A percentile compares a stretch with the other conserved stretches of the same genome.
These are phyloP conservation scores for Galaxias olidus DNA, from an alignment of 2,797 vertebrate species.

Conservation along the genomic window DNA sequence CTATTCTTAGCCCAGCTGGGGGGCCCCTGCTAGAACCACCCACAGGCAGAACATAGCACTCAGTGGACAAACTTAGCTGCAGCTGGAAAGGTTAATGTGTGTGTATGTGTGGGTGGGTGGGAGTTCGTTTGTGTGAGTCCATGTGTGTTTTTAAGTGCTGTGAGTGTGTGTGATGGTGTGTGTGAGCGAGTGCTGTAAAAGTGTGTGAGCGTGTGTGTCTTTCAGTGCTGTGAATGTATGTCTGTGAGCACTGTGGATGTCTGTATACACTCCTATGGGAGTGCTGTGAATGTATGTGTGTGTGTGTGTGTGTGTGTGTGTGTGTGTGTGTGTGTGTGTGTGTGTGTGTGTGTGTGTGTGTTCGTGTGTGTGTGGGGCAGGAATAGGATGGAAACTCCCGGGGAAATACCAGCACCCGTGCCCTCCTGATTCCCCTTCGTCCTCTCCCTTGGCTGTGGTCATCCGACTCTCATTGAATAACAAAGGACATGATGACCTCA, in stretches of 20 bases:
- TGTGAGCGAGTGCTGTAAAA: too few species aligned
- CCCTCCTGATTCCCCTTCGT: too few species aligned
- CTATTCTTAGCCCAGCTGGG: conserved; percentile 48
- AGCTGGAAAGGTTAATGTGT: conserved; percentile 16
- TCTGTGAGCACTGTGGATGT: too few species aligned
- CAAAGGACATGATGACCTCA: too few species aligned
- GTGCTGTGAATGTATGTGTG: not conserved
- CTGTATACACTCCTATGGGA: too few species aligned
- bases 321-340: conserved; percentile 19
- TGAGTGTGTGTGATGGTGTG: conserved; percentile 7
- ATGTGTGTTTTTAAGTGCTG: not conserved
- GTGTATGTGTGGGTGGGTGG: conserved; percentile 3
- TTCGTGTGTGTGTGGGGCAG: conserved; percentile 30
- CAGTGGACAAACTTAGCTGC: conserved; percentile 24
- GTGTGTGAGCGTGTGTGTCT: not conserved
- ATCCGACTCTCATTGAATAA: too few species aligned
- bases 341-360: conserved; percentile 11
- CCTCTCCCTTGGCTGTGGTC: not conserved
- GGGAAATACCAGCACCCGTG: conserved; percentile 48
- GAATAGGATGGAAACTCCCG: conserved; percentile 59
- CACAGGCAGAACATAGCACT: conserved; percentile 20
- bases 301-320: not conserved
- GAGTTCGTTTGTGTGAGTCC: not conserved
- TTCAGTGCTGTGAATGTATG: too few species aligned
- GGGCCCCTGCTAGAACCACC: conserved; percentile 24